Evolutionary conservation across 2,797 vertebrate species (phyloP), one percentile per base, ranked within the genome.

Genomic region (Squalus acanthias): DNA sequence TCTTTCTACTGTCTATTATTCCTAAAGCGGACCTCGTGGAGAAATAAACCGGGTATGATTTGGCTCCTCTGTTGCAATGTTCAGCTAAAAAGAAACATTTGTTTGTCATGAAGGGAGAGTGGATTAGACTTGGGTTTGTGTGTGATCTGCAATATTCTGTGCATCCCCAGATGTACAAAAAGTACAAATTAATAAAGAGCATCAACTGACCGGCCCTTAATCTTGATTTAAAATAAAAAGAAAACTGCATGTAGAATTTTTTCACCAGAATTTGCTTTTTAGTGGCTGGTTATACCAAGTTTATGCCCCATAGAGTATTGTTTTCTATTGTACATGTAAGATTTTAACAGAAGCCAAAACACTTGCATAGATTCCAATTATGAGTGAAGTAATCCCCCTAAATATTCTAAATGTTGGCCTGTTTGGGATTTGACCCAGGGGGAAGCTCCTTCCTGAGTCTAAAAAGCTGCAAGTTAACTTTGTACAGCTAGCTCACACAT

Each of bases 11-110:
- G 33, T 95, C 74, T 96, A 94, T 91, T 96, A 97, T 97, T 97
- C 97, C 98, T 98, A 97, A 98, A 98, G 98, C 97, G 98, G 98
- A 98, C 96, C 97, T 98, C 97, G 97, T 98, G 97, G 98, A 98
- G 98, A 98, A 98, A 97, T 98, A 98, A 98, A 98, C 97, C 97
- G 97, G 98, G 98, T 98, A 98, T 97, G 98, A 98, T 98, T 97
- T 96, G 96, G 97, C 97, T 97, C 97, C 87, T 97, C 96, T 97
- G 97, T 97, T 97, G 97, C 97, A 97, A 97, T 97, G 97, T 97
- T 97, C 96, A 96, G n/a, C 67, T 93, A 46, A 69, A 67, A 95
- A 57, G 13, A 95, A 95, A 60, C 24, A 24, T 17, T 33, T 95
- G 94, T 95, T 95, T 22, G 22, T 72, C 72, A 76, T 95, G 69